Evolutionary conservation across 2,797 vertebrate species (phyloP).

Genomic region (Pseudocheirus occidentalis): DNA sequence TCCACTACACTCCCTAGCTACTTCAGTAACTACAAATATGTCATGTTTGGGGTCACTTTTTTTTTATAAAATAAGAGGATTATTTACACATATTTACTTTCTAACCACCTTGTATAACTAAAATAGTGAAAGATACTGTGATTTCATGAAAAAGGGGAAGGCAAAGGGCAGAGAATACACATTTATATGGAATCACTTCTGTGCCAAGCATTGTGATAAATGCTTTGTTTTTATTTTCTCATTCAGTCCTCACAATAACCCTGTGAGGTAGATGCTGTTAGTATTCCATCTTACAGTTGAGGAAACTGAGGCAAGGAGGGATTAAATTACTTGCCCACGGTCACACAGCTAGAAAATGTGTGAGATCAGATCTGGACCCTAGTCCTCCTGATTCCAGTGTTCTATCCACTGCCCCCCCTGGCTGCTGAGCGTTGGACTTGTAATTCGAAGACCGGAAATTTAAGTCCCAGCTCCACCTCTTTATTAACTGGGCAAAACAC

Average conservation of each 20-base stretch:
- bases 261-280: background rate
- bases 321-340: background rate
- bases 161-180: background rate
- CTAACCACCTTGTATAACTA: background rate
- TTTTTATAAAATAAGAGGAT: background rate
- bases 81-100: background rate
- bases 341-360: background rate
- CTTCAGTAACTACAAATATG: background rate
- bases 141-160: background rate
- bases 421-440: background rate
- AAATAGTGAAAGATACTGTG: background rate
- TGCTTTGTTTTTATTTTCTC: background rate
- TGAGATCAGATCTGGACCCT: background rate
- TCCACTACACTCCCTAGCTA: background rate
- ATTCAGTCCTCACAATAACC: background rate
- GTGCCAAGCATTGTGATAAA: background rate
- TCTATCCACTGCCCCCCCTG: background rate
- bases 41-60: background rate
- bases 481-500: background rate
- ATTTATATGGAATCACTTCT: background rate
- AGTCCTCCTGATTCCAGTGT: background rate
- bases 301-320: background rate
- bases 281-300: background rate
- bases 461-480: background rate
- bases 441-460: background rate